A percentile compares a stretch with the other conserved stretches of the same genome.
Conservation (phyloP, 2,113 vertebrate genomes). For the Desmodus rotundus region DNA sequence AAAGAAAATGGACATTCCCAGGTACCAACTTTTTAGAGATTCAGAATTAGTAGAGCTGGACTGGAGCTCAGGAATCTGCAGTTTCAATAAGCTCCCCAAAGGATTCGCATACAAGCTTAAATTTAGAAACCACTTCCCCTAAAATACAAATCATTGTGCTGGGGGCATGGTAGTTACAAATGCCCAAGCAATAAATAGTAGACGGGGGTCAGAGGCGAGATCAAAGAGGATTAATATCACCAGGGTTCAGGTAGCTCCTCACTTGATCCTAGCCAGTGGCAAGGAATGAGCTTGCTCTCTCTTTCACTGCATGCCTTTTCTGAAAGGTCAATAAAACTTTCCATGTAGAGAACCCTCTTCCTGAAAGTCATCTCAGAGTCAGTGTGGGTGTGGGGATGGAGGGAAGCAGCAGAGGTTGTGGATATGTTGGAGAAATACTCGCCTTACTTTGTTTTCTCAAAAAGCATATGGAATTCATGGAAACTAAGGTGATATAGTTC, state of each 20-base stretch:
- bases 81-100: neutral
- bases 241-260: neutral
- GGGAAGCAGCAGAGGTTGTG: neutral
- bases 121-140: neutral
- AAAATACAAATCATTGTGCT: neutral
- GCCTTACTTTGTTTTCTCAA: neutral
- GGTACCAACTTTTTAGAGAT: neutral
- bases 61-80: neutral
- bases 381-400: fast-evolving
- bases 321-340: slow-evolving; percentile 27
- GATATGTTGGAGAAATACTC: neutral
- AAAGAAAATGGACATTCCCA: neutral
- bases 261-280: neutral
- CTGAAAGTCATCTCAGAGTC: neutral
- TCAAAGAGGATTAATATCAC: neutral
- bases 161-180: neutral
- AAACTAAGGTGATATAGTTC: slow-evolving; percentile 31
- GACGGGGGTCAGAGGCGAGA: neutral
- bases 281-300: neutral
- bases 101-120: neutral
- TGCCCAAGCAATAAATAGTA: neutral
- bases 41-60: neutral
- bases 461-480: neutral
- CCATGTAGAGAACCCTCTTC: neutral
- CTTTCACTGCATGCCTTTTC: neutral